Evolutionary conservation across 1,140 invertebrate species (phyloP).

Genomic region (Drosophila biarmipes): DNA sequence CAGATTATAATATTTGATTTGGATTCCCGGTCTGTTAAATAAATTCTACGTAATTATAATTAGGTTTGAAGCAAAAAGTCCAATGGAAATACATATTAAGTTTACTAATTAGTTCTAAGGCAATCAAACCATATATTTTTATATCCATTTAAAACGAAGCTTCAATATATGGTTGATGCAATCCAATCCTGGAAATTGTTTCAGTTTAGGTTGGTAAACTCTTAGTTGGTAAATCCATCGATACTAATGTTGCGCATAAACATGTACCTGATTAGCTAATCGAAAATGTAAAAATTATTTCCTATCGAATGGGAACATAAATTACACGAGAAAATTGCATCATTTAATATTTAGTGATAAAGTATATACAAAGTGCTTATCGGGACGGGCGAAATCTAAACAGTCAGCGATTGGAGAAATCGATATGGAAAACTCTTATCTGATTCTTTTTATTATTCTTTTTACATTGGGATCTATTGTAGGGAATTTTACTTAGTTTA

Average conservation of each 20-base stretch:
- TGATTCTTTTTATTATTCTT: no score
- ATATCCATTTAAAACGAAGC: no score
- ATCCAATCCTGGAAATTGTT: neutral
- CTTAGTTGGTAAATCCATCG: neutral
- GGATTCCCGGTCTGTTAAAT: no score
- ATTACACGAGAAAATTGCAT: conserved; percentile 17
- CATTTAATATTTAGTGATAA: conserved; percentile 22
- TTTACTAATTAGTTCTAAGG: no score
- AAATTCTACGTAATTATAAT: no score
- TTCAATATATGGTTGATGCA: no score
- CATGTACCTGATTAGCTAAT: conserved; percentile 10
- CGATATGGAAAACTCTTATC: neutral
- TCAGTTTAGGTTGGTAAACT: neutral
- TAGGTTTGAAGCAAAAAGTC: no score
- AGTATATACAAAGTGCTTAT: neutral
- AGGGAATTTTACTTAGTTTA: neutral
- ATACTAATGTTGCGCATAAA: neutral
- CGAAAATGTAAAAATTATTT: conserved; percentile 18
- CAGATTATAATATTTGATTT: no score
- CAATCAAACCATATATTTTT: no score
- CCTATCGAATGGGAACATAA: conserved; percentile 5
- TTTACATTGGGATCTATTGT: neutral
- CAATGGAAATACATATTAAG: no score
- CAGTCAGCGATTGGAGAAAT: neutral
- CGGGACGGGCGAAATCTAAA: neutral